These are phyloP conservation scores for Furnarius figulus DNA, from an alignment of 2,113 vertebrate genomes.

Conservation along the genomic window DNA sequence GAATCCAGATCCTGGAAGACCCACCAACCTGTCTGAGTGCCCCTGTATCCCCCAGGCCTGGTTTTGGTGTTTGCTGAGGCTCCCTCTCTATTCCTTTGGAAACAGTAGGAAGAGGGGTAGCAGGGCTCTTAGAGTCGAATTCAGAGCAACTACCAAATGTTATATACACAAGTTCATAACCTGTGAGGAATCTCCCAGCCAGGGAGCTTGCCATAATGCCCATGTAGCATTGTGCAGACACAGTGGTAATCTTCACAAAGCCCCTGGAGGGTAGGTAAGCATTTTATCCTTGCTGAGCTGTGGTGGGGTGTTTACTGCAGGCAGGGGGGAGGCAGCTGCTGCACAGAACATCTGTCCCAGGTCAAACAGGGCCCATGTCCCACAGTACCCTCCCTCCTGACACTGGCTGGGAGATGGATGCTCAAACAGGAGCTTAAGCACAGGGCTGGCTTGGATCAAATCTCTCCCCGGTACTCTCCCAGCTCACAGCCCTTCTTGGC, in stretches of 20 bases:
- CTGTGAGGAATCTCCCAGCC: neutral
- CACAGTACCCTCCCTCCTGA: neutral
- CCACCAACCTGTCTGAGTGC: neutral
- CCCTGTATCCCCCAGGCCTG: fast-evolving
- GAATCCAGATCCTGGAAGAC: neutral
- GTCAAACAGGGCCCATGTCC: neutral
- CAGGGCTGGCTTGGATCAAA: neutral
- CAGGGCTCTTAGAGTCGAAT: neutral
- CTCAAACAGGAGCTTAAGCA: neutral
- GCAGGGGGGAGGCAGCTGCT: neutral
- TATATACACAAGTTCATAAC: neutral
- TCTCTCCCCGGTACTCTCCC: neutral
- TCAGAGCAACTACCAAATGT: neutral
- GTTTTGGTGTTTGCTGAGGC: fast-evolving
- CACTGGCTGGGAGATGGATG: neutral
- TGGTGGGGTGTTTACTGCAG: neutral
- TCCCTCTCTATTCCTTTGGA: neutral
- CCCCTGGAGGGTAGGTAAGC: neutral
- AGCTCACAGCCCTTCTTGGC: neutral
- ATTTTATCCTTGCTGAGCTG: neutral
- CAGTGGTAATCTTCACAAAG: neutral
- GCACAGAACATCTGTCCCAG: neutral
- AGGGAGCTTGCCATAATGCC: neutral
- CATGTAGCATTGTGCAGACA: neutral
- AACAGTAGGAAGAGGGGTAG: neutral